These are phyloP conservation scores for Poecilia picta DNA, from an alignment of 2,797 vertebrate species.

Conservation along the genomic window DNA sequence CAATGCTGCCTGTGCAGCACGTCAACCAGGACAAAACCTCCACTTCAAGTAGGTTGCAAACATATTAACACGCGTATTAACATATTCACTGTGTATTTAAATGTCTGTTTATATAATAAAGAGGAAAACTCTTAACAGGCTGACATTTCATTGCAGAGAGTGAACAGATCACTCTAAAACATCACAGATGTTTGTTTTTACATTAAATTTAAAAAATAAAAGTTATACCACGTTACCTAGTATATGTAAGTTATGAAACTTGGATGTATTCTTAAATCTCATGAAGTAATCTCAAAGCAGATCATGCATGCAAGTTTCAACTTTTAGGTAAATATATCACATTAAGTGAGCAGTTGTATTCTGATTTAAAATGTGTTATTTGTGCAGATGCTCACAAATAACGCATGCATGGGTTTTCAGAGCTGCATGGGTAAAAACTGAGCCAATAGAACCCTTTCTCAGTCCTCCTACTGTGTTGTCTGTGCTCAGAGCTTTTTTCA, in stretches of 20 bases:
- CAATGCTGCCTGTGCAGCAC: constrained; percentile 66
- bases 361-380: background rate
- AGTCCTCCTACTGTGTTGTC: constrained; percentile 41
- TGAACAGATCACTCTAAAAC: background rate
- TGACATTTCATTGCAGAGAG: background rate
- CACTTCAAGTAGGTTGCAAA: constrained; percentile 32
- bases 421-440: constrained; percentile 30
- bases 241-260: no score
- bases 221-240: background rate
- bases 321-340: background rate
- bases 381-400: constrained; percentile 7
- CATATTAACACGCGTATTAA: no score
- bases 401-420: constrained; percentile 24
- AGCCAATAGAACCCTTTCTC: constrained; percentile 28
- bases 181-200: background rate
- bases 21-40: constrained; percentile 62
- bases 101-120: background rate
- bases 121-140: background rate
- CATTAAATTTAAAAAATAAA: no score
- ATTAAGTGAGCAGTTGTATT: background rate
- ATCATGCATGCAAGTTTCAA: background rate
- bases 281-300: background rate
- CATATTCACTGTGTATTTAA: background rate
- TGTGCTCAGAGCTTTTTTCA: constrained; percentile 53
- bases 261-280: background rate